These are phyloP conservation scores for Drosophila rellima DNA, from an alignment of 2,888 invertebrate species.

Conservation along the genomic window DNA sequence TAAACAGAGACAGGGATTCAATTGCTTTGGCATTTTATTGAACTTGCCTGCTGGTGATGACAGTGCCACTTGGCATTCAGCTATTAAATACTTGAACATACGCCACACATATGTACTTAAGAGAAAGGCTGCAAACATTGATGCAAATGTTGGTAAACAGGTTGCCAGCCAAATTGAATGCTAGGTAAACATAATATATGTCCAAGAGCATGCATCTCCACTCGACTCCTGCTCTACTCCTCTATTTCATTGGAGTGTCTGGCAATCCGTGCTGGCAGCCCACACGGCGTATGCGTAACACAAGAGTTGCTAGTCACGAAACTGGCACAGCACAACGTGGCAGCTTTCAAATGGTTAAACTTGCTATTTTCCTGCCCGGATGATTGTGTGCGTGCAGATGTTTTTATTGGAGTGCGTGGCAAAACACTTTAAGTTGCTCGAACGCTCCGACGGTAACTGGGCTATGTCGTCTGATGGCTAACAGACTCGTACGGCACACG, in stretches of 20 bases:
- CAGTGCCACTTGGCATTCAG: conserved; percentile 53
- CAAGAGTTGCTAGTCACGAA: conserved; percentile 70
- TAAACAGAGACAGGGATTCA: conserved; percentile 34
- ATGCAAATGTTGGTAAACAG: conserved; percentile 59
- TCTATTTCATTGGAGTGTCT: conserved; percentile 15
- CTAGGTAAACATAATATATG: conserved; percentile 68
- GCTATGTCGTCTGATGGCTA: conserved; percentile 41
- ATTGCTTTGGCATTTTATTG: conserved; percentile 59
- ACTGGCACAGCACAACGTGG: conserved; percentile 53
- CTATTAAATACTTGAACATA: conserved; percentile 75
- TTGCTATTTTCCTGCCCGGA: conserved; percentile 23
- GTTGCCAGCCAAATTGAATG: conserved; percentile 65
- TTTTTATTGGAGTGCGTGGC: conserved; percentile 82
- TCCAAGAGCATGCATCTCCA: conserved; percentile 47
- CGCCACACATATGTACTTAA: conserved; percentile 37
- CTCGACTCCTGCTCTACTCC: background rate
- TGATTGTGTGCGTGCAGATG: conserved; percentile 66
- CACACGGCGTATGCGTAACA: conserved; percentile 74
- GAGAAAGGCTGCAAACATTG: conserved; percentile 42
- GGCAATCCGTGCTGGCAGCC: conserved; percentile 53
- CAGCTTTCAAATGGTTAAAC: conserved; percentile 52
- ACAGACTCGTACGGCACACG: conserved; percentile 9
- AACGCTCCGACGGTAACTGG: conserved; percentile 46
- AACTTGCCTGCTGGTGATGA: conserved; percentile 54
- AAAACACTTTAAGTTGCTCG: conserved; percentile 76